Evolutionary conservation across 2,797 vertebrate species (phyloP).

Genomic region (Pagetopsis macropterus): DNA sequence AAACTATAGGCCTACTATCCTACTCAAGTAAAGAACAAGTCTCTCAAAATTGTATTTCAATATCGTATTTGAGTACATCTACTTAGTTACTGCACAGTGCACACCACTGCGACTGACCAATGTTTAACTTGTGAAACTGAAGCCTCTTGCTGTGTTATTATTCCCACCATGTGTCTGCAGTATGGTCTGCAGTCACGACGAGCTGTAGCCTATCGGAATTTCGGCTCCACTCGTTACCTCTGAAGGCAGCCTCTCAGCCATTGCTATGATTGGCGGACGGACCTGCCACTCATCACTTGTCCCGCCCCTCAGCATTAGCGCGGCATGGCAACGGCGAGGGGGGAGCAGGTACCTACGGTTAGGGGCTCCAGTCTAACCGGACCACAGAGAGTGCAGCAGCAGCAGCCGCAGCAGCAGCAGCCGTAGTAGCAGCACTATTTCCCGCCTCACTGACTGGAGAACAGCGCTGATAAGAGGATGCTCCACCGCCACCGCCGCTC

Average conservation of each 20-base stretch:
- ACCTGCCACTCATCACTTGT: conserved; percentile 50
- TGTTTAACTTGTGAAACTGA: conserved; percentile 12
- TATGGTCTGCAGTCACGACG: conserved; percentile 60
- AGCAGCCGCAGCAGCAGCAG: not conserved
- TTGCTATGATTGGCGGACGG: conserved; percentile 41
- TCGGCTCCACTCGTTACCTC: conserved; percentile 16
- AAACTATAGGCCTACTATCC: too few species aligned
- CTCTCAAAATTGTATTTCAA: too few species aligned
- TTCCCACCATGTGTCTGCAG: conserved; percentile 48
- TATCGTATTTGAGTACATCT: too few species aligned
- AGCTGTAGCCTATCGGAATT: conserved; percentile 56
- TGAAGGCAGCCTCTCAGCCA: conserved; percentile 41
- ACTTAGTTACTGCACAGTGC: too few species aligned
- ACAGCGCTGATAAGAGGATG: conserved; percentile 61
- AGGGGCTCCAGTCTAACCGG: conserved; percentile 53
- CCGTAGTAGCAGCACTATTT: conserved; percentile 14
- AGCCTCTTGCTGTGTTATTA: conserved; percentile 27
- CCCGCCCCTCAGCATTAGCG: conserved; percentile 59
- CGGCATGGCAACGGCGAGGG: conserved; percentile 60
- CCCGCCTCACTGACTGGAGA: conserved; percentile 37
- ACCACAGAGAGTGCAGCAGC: conserved; percentile 44
- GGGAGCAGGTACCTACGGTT: conserved; percentile 54
- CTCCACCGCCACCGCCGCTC: conserved; percentile 58
- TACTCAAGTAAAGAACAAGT: too few species aligned
- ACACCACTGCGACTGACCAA: not conserved